Evolutionary conservation across 2,888 invertebrate genomes (phyloP).

Genomic region (Coleophora flavipennella): DNA sequence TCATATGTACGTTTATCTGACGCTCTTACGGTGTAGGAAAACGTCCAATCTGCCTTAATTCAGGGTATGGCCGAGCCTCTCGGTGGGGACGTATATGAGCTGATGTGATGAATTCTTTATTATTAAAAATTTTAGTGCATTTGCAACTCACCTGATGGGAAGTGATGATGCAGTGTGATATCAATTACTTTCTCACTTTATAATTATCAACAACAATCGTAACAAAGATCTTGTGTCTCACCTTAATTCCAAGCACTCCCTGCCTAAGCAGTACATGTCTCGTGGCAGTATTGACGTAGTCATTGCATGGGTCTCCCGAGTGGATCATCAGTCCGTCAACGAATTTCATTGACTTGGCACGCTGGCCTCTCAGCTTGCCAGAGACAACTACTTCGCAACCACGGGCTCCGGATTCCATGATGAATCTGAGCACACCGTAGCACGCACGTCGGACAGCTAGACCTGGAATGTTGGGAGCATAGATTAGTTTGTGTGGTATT

Average conservation of each 20-base stretch:
- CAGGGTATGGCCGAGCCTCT: too few relatives aligned
- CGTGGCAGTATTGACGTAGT: slow-evolving; percentile 98
- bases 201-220: too few relatives aligned
- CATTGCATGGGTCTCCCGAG: slow-evolving; percentile 98
- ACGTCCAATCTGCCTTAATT: too few relatives aligned
- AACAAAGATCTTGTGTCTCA: slow-evolving; percentile 30
- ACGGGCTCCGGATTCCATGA: slow-evolving; percentile 97
- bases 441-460: slow-evolving; percentile 90
- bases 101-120: too few relatives aligned
- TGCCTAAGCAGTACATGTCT: slow-evolving; percentile 97
- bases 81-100: too few relatives aligned
- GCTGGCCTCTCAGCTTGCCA: slow-evolving; percentile 98
- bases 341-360: slow-evolving; percentile 99
- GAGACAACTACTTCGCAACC: slow-evolving; percentile 99
- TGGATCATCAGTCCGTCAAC: slow-evolving; percentile 99
- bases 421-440: slow-evolving; percentile 98
- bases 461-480: slow-evolving; percentile 36
- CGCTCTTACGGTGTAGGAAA: too few relatives aligned
- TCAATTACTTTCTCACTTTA: too few relatives aligned
- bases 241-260: slow-evolving; percentile 85
- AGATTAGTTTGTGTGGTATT: background rate
- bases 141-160: too few relatives aligned
- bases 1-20: too few relatives aligned
- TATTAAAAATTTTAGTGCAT: too few relatives aligned
- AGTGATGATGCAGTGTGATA: too few relatives aligned